phyloP scores from a whole-genome alignment of 2,888 invertebrate species.

The Zygogramma bicolorata region DNA sequence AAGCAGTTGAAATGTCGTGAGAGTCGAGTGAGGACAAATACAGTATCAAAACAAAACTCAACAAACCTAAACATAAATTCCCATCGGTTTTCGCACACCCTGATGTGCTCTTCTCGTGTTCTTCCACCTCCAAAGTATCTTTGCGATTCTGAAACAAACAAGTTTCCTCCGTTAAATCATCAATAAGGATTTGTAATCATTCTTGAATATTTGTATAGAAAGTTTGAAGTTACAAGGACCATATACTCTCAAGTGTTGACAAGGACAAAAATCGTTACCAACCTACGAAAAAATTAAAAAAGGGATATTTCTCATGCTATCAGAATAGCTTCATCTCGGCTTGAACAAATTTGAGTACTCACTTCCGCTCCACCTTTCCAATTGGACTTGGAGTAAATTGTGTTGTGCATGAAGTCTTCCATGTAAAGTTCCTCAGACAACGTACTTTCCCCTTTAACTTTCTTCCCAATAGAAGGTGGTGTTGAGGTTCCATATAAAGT shows the following conservation, averaged over 20 bases:
- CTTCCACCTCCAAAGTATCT: slow-evolving; percentile 61
- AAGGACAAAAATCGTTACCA: too few relatives aligned
- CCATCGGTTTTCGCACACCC: slow-evolving; percentile 62
- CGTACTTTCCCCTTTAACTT: slow-evolving; percentile 39
- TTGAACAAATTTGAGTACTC: slow-evolving; percentile 54
- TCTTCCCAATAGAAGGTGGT: slow-evolving; percentile 62
- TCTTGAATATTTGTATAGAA: neutral
- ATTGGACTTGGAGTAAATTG: slow-evolving; percentile 67
- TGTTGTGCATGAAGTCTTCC: slow-evolving; percentile 72
- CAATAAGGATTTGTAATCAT: neutral
- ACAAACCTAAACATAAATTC: slow-evolving; percentile 67
- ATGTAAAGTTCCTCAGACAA: slow-evolving; percentile 42
- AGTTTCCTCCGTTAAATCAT: neutral
- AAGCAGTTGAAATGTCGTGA: slow-evolving; percentile 27
- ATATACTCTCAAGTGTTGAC: too few relatives aligned
- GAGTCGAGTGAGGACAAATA: slow-evolving; percentile 40
- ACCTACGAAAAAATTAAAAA: too few relatives aligned
- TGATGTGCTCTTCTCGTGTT: slow-evolving; percentile 59
- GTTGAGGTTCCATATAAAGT: slow-evolving; percentile 84
- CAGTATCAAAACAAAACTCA: slow-evolving; percentile 61
- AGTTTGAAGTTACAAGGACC: too few relatives aligned
- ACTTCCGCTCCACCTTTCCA: slow-evolving; percentile 78
- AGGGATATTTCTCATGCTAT: too few relatives aligned
- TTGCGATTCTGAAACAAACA: slow-evolving; percentile 61
- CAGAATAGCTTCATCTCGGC: too few relatives aligned